phyloP scores from a whole-genome alignment of 64 coral and sea anemone genomes.

The Actinia tenebrosa region DNA sequence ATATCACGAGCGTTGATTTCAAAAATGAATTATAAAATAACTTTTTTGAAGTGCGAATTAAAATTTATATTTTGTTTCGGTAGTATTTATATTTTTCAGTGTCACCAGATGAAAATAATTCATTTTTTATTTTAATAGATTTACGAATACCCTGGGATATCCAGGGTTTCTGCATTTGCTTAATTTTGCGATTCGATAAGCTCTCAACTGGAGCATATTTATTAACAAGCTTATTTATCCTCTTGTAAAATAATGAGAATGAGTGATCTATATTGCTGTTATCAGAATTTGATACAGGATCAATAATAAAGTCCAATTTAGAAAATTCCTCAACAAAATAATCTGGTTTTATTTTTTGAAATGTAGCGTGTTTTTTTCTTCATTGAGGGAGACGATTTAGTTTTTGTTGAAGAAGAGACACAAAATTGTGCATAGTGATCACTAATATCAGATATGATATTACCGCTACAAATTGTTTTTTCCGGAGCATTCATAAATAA shows the following conservation, averaged over 20 bases:
- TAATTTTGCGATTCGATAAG: no score
- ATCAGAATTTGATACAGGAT: no score
- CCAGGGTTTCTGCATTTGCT: no score
- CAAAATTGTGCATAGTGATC: constrained; percentile 47
- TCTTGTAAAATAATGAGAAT: no score
- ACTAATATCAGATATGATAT: constrained; percentile 23
- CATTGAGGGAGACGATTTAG: not conserved
- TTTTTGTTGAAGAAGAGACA: not conserved
- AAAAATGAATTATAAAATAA: constrained; percentile 23
- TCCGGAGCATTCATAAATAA: constrained; percentile 24
- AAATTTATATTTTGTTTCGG: constrained; percentile 27
- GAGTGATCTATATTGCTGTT: no score
- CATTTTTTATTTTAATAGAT: constrained; percentile 37
- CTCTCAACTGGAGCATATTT: no score
- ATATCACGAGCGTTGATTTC: constrained; percentile 34
- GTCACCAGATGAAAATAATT: no score
- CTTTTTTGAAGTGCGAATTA: constrained; percentile 53
- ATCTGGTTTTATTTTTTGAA: no score
- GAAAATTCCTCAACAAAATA: no score
- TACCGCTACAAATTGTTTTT: constrained; percentile 8
- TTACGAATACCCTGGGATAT: not conserved
- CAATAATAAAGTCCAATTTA: no score
- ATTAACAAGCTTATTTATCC: no score
- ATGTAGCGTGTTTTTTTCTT: no score
- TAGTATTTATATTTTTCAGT: constrained; percentile 30